A percentile compares a stretch with the other conserved stretches of the same genome.
Evolutionary conservation across 1,140 invertebrate genomes (phyloP).

Genomic region (Lepidostoma basale): DNA sequence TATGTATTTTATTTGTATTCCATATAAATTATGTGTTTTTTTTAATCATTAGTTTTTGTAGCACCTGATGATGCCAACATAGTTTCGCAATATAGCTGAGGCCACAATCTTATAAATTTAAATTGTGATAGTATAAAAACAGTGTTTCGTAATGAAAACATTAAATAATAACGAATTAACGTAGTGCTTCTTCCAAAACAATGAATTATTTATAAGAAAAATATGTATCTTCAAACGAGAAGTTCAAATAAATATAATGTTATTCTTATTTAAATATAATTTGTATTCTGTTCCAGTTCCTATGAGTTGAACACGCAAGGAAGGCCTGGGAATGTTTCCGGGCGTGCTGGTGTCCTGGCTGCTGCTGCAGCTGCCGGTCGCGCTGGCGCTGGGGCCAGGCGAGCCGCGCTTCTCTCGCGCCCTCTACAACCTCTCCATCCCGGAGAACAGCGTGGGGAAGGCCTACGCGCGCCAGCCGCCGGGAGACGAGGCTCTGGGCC

Average conservation of each 20-base stretch:
- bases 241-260: not conserved
- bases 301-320: constrained; percentile 43
- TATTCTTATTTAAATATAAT: not conserved
- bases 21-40: not conserved
- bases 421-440: constrained; percentile 84
- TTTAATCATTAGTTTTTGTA: not conserved
- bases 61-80: too few relatives aligned
- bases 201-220: too few relatives aligned
- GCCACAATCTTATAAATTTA: not conserved
- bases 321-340: constrained; percentile 42
- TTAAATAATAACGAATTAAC: not conserved
- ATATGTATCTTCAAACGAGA: not conserved
- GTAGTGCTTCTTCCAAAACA: too few relatives aligned
- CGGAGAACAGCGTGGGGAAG: constrained; percentile 86
- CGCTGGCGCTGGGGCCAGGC: constrained; percentile 24
- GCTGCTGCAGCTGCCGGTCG: constrained; percentile 26
- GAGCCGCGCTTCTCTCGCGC: constrained; percentile 66
- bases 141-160: not conserved
- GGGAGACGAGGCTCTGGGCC: constrained; percentile 60
- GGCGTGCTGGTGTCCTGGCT: constrained; percentile 40
- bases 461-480: constrained; percentile 66
- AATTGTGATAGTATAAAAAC: not conserved
- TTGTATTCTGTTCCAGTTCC: constrained; percentile 38
- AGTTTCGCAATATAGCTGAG: not conserved
- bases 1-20: too few relatives aligned